phyloP scores from a whole-genome alignment of 2,797 vertebrate species.

The Acanthiza pusilla region DNA sequence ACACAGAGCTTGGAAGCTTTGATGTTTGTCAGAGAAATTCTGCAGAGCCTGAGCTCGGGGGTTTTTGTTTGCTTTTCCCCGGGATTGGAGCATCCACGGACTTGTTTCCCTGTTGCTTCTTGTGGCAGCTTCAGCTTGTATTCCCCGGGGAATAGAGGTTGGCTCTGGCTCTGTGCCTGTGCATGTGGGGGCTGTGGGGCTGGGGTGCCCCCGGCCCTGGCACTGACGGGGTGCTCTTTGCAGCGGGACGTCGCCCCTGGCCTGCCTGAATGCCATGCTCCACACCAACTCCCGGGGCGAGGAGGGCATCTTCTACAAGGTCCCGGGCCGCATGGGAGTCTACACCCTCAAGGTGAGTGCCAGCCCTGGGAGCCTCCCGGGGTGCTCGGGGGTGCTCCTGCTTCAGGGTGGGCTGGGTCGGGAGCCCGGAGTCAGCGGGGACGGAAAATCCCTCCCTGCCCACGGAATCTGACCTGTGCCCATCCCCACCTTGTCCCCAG shows the following conservation, averaged over 20 bases:
- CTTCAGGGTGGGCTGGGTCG: rapidly evolving
- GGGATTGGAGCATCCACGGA: rapidly evolving
- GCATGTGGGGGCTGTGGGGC: background rate
- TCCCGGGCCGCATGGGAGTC: conserved; percentile 96
- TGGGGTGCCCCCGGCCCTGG: rapidly evolving
- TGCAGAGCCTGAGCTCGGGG: background rate
- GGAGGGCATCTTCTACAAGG: conserved; percentile 98
- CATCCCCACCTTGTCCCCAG: background rate
- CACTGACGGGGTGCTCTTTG: background rate
- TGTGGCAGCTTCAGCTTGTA: background rate
- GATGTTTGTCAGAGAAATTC: rapidly evolving
- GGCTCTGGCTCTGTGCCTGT: background rate
- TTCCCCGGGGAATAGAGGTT: background rate
- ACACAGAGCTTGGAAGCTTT: background rate
- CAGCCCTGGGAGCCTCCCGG: background rate
- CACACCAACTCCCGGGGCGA: conserved; percentile 97
- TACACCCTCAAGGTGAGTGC: conserved; percentile 93
- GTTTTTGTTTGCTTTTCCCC: background rate
- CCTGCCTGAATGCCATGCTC: conserved; percentile 97
- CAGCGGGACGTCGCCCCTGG: conserved; percentile 90
- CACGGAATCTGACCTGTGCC: background rate
- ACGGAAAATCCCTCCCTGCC: rapidly evolving
- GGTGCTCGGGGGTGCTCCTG: background rate
- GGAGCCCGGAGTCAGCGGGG: rapidly evolving
- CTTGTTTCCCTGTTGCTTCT: background rate